Percentiles rank a stretch among this genome's conserved stretches.
These are phyloP conservation scores for Cyrtonyx montezumae DNA, from an alignment of 2,113 vertebrate genomes.

Conservation along the genomic window DNA sequence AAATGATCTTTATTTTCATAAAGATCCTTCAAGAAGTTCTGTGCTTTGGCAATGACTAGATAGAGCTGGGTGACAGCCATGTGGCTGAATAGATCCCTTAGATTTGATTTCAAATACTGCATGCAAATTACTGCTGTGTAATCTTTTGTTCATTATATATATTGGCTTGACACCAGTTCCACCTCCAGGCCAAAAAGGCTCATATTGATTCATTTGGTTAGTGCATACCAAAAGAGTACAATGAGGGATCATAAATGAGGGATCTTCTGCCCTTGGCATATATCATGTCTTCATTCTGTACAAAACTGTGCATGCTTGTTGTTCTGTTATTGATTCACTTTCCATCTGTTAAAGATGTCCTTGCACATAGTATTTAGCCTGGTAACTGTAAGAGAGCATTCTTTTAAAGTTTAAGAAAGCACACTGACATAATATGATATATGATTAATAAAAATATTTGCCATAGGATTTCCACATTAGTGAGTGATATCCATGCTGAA, in stretches of 20 bases:
- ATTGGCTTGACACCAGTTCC: not conserved
- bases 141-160: not conserved
- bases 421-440: not conserved
- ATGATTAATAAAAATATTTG: not conserved
- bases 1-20: not conserved
- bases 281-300: not conserved
- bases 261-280: constrained; percentile 44
- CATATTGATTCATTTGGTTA: constrained; percentile 51
- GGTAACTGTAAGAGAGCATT: not conserved
- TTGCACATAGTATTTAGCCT: not conserved
- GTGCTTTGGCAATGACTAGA: not conserved
- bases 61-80: not conserved
- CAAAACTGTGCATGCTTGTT: constrained; percentile 17
- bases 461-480: not conserved
- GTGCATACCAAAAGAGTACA: not conserved
- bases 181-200: constrained; percentile 31
- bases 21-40: not conserved
- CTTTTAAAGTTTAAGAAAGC: not conserved
- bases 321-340: constrained; percentile 18
- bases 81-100: not conserved
- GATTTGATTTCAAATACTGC: not conserved
- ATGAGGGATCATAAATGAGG: constrained; percentile 19
- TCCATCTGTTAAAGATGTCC: constrained; percentile 33
- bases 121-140: constrained; percentile 17
- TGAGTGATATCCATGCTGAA: not conserved